Evolutionary conservation across 2,797 vertebrate genomes (phyloP).

Genomic region (Propithecus perrieri): DNA sequence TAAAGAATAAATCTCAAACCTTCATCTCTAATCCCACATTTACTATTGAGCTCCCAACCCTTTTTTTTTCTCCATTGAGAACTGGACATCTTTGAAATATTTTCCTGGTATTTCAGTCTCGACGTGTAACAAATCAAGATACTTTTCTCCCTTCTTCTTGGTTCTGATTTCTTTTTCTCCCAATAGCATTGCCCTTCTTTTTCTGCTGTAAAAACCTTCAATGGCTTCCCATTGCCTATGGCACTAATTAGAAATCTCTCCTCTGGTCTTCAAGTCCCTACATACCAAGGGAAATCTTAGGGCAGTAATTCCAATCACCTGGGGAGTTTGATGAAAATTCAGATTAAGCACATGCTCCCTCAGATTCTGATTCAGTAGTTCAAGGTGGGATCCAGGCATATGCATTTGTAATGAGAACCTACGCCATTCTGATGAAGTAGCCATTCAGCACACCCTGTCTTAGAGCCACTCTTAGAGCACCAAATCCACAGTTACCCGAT

Average conservation of each 20-base stretch:
- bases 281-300: neutral
- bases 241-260: constrained; percentile 4
- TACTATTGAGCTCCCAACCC: neutral
- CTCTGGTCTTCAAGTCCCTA: neutral
- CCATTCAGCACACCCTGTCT: neutral
- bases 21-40: neutral
- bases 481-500: neutral
- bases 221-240: neutral
- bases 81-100: neutral
- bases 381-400: neutral
- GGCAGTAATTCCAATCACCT: neutral
- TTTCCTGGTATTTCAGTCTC: constrained; percentile 3
- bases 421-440: neutral
- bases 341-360: neutral
- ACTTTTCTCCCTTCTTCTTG: neutral
- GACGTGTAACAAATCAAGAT: neutral
- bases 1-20: neutral
- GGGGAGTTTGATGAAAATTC: neutral
- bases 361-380: neutral
- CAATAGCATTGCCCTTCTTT: neutral
- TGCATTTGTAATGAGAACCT: neutral
- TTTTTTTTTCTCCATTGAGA: neutral
- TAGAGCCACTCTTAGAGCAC: neutral
- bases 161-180: neutral
- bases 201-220: neutral